These are phyloP conservation scores for Aix galericulata DNA, from an alignment of 2,113 vertebrate genomes.

Conservation along the genomic window DNA sequence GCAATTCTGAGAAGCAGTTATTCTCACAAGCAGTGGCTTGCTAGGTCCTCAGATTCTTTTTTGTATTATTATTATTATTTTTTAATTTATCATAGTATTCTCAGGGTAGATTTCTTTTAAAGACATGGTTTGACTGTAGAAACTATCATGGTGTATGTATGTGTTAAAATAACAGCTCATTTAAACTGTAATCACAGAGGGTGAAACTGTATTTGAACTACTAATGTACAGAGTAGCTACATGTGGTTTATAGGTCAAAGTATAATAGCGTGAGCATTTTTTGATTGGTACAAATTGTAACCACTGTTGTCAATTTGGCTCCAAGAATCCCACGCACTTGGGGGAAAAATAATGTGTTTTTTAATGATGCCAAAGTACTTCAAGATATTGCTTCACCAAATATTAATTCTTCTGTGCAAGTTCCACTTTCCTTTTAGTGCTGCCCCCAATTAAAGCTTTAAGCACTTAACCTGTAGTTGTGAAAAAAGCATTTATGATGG, in stretches of 20 bases:
- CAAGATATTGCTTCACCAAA: constrained; percentile 75
- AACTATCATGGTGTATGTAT: neutral
- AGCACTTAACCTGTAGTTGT: constrained; percentile 85
- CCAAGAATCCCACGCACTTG: constrained; percentile 39
- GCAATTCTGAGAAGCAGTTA: constrained; percentile 14
- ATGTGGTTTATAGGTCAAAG: constrained; percentile 67
- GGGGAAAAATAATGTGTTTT: constrained; percentile 62
- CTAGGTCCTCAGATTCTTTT: neutral
- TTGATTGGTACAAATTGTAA: constrained; percentile 63
- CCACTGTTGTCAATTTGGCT: constrained; percentile 58
- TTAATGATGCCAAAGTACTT: constrained; percentile 65
- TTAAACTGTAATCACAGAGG: constrained; percentile 51
- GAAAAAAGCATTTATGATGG: constrained; percentile 89
- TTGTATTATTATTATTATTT: no score
- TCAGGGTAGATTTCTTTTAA: neutral
- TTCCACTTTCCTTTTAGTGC: constrained; percentile 83
- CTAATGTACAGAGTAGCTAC: constrained; percentile 53
- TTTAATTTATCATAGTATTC: neutral
- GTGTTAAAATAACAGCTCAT: constrained; percentile 37
- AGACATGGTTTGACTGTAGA: neutral
- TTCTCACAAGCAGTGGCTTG: constrained; percentile 1
- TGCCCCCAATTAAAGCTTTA: constrained; percentile 88
- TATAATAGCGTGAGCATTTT: constrained; percentile 58
- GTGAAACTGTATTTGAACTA: constrained; percentile 55
- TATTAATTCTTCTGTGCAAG: constrained; percentile 86